Conservation (phyloP, 2,888 invertebrate species). For the Sarcophaga subvicina region DNA sequence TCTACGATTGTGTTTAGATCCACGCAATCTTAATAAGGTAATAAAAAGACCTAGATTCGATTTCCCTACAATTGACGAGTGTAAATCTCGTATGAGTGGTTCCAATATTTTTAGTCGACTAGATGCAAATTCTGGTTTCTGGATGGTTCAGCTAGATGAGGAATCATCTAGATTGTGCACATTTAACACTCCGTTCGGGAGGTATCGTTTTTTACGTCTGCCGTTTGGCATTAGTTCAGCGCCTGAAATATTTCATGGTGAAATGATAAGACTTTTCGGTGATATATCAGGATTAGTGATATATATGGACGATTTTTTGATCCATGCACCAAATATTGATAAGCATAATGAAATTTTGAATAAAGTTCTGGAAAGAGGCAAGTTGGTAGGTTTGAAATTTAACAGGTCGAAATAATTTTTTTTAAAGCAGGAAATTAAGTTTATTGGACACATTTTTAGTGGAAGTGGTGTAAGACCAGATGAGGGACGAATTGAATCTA, state of each 20-base stretch:
- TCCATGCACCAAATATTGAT: constrained; percentile 21
- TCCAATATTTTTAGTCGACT: constrained; percentile 36
- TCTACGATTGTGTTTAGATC: constrained; percentile 53
- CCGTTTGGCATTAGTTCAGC: constrained; percentile 67
- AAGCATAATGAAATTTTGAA: constrained; percentile 19
- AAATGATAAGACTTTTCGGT: constrained; percentile 52
- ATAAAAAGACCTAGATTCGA: constrained; percentile 59
- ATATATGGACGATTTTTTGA: constrained; percentile 30
- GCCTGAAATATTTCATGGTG: constrained; percentile 60
- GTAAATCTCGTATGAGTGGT: constrained; percentile 51
- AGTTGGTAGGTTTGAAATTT: constrained; percentile 11
- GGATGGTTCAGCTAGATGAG: constrained; percentile 70
- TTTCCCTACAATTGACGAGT: constrained; percentile 49
- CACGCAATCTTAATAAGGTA: constrained; percentile 65
- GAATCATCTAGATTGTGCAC: constrained; percentile 70
- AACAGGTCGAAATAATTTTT: constrained; percentile 23
- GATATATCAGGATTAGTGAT: constrained; percentile 31
- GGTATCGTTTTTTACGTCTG: constrained; percentile 66
- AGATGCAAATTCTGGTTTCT: constrained; percentile 65
- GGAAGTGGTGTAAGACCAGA: constrained; percentile 17
- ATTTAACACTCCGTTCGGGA: constrained; percentile 70
- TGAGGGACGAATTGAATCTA: constrained; percentile 2
- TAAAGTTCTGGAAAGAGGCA: constrained; percentile 30
- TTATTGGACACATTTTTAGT: constrained; percentile 37
- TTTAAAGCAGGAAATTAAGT: constrained; percentile 27